phyloP scores from a whole-genome alignment of 2,113 vertebrate genomes.

The Parotia lawesii region DNA sequence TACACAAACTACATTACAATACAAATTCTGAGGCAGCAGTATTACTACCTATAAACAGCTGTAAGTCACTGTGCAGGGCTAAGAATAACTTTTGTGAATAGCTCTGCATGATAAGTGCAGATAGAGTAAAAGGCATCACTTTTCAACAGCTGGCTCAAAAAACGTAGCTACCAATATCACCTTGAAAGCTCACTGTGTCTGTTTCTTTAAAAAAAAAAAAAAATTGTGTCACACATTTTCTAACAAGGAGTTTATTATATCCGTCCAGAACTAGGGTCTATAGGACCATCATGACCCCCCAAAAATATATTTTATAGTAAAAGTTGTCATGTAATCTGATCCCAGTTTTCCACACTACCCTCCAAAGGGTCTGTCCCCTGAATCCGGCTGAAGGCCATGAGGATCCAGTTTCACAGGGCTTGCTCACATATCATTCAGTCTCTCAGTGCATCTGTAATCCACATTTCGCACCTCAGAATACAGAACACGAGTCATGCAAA shows the following conservation, averaged over 20 bases:
- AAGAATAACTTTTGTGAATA: not conserved
- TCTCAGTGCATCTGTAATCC: not conserved
- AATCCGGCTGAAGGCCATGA: not conserved
- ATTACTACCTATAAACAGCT: not conserved
- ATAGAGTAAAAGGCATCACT: not conserved
- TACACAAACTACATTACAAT: not conserved
- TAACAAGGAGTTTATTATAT: not conserved
- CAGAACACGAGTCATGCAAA: not conserved
- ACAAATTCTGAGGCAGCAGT: not conserved
- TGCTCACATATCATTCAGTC: not conserved
- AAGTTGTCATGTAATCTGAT: not conserved
- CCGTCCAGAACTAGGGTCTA: not conserved
- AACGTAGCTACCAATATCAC: rapidly evolving
- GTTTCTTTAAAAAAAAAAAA: not conserved
- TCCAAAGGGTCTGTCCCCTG: not conserved
- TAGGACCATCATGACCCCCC: rapidly evolving
- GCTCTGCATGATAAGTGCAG: not conserved
- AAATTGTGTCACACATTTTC: not conserved
- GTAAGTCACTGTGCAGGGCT: not conserved
- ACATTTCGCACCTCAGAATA: slow-evolving; percentile 18
- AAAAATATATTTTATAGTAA: not conserved
- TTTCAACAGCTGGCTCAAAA: not conserved
- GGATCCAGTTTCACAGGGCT: not conserved
- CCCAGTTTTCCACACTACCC: not conserved
- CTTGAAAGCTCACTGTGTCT: not conserved